Evolutionary conservation across 2,888 invertebrate genomes (phyloP), one percentile per base, ranked within the genome.

Genomic region (Acronicta leporina): DNA sequence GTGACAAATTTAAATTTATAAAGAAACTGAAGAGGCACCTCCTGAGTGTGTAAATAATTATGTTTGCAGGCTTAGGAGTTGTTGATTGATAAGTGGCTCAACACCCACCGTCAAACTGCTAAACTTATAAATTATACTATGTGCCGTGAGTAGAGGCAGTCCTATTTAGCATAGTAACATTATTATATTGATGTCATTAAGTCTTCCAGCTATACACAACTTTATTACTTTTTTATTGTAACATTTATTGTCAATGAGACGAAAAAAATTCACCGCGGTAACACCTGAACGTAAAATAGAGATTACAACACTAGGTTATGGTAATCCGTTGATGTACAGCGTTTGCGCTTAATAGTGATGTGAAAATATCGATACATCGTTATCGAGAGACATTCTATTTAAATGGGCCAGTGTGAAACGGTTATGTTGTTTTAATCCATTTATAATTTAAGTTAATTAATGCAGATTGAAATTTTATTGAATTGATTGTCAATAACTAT

Each of bases 301-400:
- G 63, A 76, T 79, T 75, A 74, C 77, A 73, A 66, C 68, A 68
- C 65, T 68, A 63, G 62, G 54, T 62, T 75, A 73, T 79, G 76
- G 63, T 74, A 73, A 78, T 75, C 62, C 60, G 59, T 57, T 51
- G 57, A 45, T 46, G 49, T 63, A 63, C 57, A 35, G 51, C 47
- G 42, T 53, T 63, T 52, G 25, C 40, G 51, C 49, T 58, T 46
- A 25, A 50, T 59, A 76, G 67, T 58, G 62, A 44, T 61, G 67
- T 47, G 49, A 44, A 51, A 42, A 48, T 47, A 40, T 60, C 63
- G 57, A 71, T 64, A 64, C 61, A 63, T 42, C 3, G 8, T 33
- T 59, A 62, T 68, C 71, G 64, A 61, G 20, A 25, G 9, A 7
- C 43, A 10, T 53, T 56, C 56, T 63, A 63, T 62, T 48, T 10